Percentiles rank a stretch among this genome's conserved stretches.
Conservation (phyloP, 2,797 vertebrate species). For the Eulemur coronatus region DNA sequence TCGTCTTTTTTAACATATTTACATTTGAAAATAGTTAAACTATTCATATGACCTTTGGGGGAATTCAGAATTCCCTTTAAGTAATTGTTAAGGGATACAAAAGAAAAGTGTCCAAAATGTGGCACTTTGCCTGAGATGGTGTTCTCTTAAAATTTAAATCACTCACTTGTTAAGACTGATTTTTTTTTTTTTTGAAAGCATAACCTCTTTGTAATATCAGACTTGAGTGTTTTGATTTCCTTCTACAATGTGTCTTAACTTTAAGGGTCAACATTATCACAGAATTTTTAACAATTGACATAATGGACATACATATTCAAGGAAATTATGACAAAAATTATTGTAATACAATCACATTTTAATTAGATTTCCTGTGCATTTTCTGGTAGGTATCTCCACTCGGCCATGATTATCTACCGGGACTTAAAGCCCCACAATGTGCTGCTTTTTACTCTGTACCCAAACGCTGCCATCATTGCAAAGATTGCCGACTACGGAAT, state of each 20-base stretch:
- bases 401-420: slow-evolving; percentile 97
- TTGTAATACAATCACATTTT: background rate
- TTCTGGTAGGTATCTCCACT: slow-evolving; percentile 93
- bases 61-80: background rate
- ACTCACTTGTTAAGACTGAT: background rate
- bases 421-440: slow-evolving; percentile 98
- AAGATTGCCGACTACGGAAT: slow-evolving; percentile 99
- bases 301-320: background rate
- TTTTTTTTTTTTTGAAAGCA: background rate
- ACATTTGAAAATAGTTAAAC: background rate
- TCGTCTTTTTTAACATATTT: background rate
- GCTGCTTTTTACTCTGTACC: slow-evolving; percentile 95
- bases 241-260: background rate
- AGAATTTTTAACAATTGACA: background rate
- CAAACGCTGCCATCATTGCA: slow-evolving; percentile 93
- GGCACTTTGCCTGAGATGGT: background rate
- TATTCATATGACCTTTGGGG: background rate
- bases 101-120: background rate
- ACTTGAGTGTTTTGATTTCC: background rate
- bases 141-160: background rate
- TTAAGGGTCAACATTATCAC: background rate
- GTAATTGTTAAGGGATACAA: background rate
- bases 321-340: background rate
- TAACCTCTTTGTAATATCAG: background rate
- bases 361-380: slow-evolving; percentile 14